Evolutionary conservation across 2,113 vertebrate species (phyloP).

Genomic region (Mastomys coucha): DNA sequence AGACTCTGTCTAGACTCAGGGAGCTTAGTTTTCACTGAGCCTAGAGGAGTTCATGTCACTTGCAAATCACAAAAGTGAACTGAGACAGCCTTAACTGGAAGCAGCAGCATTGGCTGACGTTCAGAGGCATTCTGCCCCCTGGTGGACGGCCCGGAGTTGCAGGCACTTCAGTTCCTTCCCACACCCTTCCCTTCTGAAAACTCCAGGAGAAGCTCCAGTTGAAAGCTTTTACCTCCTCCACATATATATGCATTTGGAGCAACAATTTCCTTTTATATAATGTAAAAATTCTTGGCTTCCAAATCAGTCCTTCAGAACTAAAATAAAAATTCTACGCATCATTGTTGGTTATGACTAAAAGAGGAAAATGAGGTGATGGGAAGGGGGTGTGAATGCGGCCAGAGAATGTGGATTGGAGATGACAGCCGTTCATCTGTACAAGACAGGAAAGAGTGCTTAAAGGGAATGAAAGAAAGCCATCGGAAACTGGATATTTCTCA

Average conservation of each 20-base stretch:
- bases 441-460: neutral
- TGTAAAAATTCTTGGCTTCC: neutral
- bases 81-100: neutral
- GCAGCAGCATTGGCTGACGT: neutral
- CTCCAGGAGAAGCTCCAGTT: neutral
- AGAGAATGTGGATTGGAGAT: neutral
- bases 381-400: neutral
- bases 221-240: neutral
- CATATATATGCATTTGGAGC: neutral
- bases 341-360: neutral
- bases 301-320: slow-evolving; percentile 6
- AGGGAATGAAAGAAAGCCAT: neutral
- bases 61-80: neutral
- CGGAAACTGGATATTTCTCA: slow-evolving; percentile 30
- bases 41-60: neutral
- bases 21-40: neutral
- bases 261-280: slow-evolving; percentile 28
- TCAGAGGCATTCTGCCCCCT: slow-evolving; percentile 75
- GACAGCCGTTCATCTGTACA: neutral
- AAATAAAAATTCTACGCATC: slow-evolving; percentile 20
- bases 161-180: neutral
- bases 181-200: neutral
- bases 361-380: neutral
- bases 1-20: neutral
- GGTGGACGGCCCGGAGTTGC: neutral